Conservation (phyloP, 2,797 vertebrate species). For the Platyrinchus mystaceus region DNA sequence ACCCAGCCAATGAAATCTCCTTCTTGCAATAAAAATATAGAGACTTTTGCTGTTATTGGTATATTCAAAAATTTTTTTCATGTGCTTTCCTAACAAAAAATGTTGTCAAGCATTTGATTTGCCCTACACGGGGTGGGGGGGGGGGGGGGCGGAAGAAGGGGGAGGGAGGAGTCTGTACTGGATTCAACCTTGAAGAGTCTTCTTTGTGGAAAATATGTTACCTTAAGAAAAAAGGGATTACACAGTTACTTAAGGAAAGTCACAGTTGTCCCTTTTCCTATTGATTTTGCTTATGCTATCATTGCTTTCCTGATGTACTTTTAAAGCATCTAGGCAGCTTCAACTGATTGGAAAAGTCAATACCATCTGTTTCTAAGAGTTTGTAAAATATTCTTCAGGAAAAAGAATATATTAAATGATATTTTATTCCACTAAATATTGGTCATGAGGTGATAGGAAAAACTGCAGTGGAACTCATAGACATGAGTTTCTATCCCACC, state of each 20-base stretch:
- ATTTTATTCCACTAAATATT: neutral
- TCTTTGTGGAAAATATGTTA: slow-evolving; percentile 41
- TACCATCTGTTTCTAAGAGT: neutral
- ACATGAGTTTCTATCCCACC: neutral
- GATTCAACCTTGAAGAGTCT: slow-evolving; percentile 20
- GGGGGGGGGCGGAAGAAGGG: too few species aligned
- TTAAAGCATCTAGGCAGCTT: neutral
- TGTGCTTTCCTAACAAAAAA: slow-evolving; percentile 38
- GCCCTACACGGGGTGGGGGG: neutral
- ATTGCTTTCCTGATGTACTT: neutral
- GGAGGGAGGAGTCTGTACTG: neutral
- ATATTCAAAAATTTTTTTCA: slow-evolving; percentile 70
- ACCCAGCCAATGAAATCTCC: slow-evolving; percentile 84
- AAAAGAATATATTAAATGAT: neutral
- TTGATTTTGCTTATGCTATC: neutral
- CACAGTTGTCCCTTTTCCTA: neutral
- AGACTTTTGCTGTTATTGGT: slow-evolving; percentile 77
- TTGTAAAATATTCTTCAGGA: neutral
- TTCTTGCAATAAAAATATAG: slow-evolving; percentile 76
- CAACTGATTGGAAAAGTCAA: neutral
- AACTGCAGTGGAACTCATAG: neutral
- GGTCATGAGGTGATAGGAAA: neutral
- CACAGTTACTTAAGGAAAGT: neutral
- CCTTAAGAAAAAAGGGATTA: neutral
- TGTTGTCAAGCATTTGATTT: slow-evolving; percentile 13